phyloP scores from a whole-genome alignment of 2,113 vertebrate genomes.

The Butorides virescens region DNA sequence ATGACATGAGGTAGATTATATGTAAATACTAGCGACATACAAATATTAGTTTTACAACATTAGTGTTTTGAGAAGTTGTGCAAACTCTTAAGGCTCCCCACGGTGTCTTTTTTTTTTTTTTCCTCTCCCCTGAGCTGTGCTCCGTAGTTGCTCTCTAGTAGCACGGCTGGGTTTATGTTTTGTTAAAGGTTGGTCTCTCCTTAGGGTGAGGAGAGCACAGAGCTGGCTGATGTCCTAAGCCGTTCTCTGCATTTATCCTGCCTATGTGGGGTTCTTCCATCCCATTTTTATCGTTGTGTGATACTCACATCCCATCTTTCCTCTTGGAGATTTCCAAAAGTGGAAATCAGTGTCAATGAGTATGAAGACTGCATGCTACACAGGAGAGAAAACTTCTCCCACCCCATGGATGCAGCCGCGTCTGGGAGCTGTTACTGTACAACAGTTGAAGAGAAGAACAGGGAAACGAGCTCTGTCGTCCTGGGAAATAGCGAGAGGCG shows the following conservation, averaged over 20 bases:
- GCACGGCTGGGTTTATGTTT: background rate
- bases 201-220: background rate
- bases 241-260: background rate
- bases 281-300: no score
- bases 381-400: background rate
- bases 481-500: background rate
- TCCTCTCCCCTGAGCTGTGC: background rate
- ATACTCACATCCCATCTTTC: background rate
- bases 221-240: background rate
- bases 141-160: background rate
- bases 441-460: background rate
- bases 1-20: constrained; percentile 4
- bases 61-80: background rate
- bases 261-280: background rate
- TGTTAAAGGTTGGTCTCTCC: background rate
- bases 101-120: background rate
- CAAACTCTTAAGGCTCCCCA: background rate
- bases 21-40: constrained; percentile 31
- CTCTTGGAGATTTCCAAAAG: background rate
- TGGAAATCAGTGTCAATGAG: background rate
- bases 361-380: background rate
- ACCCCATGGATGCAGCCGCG: fast-evolving
- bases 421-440: background rate
- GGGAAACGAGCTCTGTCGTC: background rate
- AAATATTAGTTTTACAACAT: constrained; percentile 31